A percentile compares a stretch with the other conserved stretches of the same genome.
Conservation (phyloP, 2,797 vertebrate genomes). For the Clarias fuscus region DNA sequence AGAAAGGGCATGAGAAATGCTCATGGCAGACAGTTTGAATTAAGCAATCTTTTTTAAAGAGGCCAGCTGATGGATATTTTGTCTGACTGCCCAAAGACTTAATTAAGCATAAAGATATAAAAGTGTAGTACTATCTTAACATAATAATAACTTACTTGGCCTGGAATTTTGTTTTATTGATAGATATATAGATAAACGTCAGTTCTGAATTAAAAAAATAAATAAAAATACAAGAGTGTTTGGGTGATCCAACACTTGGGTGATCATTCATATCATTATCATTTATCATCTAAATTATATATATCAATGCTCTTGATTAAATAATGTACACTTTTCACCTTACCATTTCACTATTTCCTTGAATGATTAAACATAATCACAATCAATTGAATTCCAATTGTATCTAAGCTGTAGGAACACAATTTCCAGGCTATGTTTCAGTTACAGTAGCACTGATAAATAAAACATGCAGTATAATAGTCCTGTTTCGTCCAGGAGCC, state of each 20-base stretch:
- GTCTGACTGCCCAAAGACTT: neutral
- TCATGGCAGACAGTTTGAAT: neutral
- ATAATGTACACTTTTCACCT: neutral
- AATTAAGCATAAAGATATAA: neutral
- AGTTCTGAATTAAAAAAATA: neutral
- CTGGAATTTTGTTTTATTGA: neutral
- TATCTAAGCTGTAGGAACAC: neutral
- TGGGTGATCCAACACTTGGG: neutral
- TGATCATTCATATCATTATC: neutral
- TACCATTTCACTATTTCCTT: neutral
- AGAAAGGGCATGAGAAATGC: neutral
- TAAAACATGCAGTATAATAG: neutral
- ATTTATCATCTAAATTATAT: neutral
- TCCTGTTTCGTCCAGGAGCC: neutral
- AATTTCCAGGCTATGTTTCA: neutral
- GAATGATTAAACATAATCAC: neutral
- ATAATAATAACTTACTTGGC: neutral
- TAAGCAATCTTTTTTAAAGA: neutral
- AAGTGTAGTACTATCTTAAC: neutral
- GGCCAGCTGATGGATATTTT: neutral
- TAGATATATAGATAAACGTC: neutral
- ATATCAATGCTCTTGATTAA: neutral
- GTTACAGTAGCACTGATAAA: neutral
- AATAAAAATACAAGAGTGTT: neutral
- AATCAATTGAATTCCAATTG: neutral